Evolutionary conservation across 1,140 invertebrate species (phyloP), one percentile per base, ranked within the genome.

Genomic region (Stratiolaelaps scimitus): DNA sequence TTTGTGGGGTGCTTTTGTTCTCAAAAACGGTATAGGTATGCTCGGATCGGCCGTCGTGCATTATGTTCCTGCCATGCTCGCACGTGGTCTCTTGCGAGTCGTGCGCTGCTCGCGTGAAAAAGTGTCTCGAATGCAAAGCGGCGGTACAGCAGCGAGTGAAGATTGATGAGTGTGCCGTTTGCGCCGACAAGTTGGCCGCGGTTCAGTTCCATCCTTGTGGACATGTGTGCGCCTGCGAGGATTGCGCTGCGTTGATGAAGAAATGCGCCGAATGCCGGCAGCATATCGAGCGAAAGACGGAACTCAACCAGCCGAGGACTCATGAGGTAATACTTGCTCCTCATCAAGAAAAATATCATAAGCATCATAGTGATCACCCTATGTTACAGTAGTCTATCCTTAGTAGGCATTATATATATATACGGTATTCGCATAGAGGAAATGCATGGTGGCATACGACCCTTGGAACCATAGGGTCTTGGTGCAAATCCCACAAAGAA

Each of bases 141-240:
- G 83, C 82, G 29, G 88, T 95, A 43, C 76, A 81, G 34, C 82
- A 81, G 0, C 76, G 88, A 69, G 82, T 83, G 20, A 89, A 91
- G 84, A 90, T 96, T 75, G 89, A 94, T 75, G 92, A 96, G 77
- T 97, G 92, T 77, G 80, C 94, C 45, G 91, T 96, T 5, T 97
- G 93, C 74, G 93, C 91, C 10, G 90, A 93, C 76, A 88, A 89
- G 72, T 86, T 88, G 72, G 88, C 92, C 1, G 84, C 86, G 5
- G 85, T 94, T 45, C 80, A 94, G 69, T 94, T 95, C 78, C 85
- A 86, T 69, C 92, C 92, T 2, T 97, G 92, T 78, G 86, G 88
- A 65, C 92, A 97, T 77, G 91, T 95, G 84, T 88, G 88, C 76
- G 90, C 89, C 29, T 96, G 92, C 78, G 87, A 88, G 73, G 84